These are phyloP conservation scores for Meganola albula DNA, from an alignment of 2,888 invertebrate species.

Conservation along the genomic window DNA sequence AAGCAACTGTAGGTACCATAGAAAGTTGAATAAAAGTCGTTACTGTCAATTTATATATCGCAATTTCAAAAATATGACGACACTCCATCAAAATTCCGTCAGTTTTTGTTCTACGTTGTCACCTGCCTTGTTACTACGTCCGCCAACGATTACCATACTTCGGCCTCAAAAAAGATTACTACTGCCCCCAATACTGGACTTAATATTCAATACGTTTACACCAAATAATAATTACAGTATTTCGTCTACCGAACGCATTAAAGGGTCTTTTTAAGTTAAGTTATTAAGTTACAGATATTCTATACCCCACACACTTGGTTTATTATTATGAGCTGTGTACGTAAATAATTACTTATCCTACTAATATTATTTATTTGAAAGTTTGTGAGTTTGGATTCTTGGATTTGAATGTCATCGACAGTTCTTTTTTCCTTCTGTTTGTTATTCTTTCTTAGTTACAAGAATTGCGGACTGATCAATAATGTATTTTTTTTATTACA, in stretches of 20 bases:
- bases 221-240: constrained; percentile 70
- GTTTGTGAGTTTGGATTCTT: too few relatives aligned
- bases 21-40: constrained; percentile 12
- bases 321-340: constrained; percentile 44
- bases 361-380: too few relatives aligned
- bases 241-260: constrained; percentile 62
- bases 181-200: constrained; percentile 52
- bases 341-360: too few relatives aligned
- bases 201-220: constrained; percentile 74
- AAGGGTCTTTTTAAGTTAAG: constrained; percentile 59
- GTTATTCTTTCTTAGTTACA: too few relatives aligned
- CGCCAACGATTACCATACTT: constrained; percentile 64
- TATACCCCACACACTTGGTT: constrained; percentile 49
- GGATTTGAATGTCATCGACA: too few relatives aligned
- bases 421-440: too few relatives aligned
- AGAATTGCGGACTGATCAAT: too few relatives aligned
- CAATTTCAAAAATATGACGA: constrained; percentile 33
- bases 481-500: too few relatives aligned
- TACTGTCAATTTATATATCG: constrained; percentile 15
- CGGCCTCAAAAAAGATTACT: constrained; percentile 55
- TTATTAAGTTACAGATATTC: constrained; percentile 63
- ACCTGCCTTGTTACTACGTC: constrained; percentile 52
- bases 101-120: constrained; percentile 45
- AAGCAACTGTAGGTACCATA: too few relatives aligned
- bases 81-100: constrained; percentile 53